phyloP scores from a whole-genome alignment of 2,888 invertebrate genomes.

The Drosophila macrospina region DNA sequence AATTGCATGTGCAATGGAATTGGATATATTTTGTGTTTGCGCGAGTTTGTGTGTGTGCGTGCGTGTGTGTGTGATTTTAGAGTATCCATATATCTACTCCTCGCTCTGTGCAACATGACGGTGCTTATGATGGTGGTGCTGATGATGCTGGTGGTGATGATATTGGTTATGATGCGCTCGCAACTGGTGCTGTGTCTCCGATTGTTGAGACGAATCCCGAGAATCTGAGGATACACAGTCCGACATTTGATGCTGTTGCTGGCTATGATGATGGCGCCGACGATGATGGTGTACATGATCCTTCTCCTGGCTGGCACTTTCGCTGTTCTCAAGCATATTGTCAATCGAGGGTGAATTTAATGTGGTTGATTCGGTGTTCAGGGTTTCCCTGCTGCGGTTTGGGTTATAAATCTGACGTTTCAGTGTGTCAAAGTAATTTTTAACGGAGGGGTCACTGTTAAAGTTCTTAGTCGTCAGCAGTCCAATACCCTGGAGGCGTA shows the following conservation, averaged over 20 bases:
- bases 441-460: background rate
- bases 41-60: slow-evolving; percentile 4
- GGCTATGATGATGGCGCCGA: slow-evolving; percentile 60
- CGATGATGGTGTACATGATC: slow-evolving; percentile 57
- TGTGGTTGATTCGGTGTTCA: slow-evolving; percentile 63
- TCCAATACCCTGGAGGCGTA: slow-evolving; percentile 78
- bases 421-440: slow-evolving; percentile 59
- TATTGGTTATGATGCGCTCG: slow-evolving; percentile 48
- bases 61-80: slow-evolving; percentile 1
- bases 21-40: slow-evolving; percentile 13
- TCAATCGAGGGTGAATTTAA: slow-evolving; percentile 76
- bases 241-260: slow-evolving; percentile 26
- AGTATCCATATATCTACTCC: slow-evolving; percentile 43
- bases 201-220: slow-evolving; percentile 52
- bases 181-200: slow-evolving; percentile 47
- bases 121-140: slow-evolving; percentile 65
- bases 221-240: slow-evolving; percentile 41
- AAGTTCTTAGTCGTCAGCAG: slow-evolving; percentile 58
- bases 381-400: slow-evolving; percentile 40
- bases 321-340: slow-evolving; percentile 76
- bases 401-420: slow-evolving; percentile 69
- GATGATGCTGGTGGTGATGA: slow-evolving; percentile 49
- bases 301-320: slow-evolving; percentile 40
- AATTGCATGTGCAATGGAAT: slow-evolving; percentile 29
- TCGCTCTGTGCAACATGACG: slow-evolving; percentile 50